These are phyloP conservation scores for Micrastur ruficollis DNA, from an alignment of 2,797 vertebrate genomes.

Conservation along the genomic window DNA sequence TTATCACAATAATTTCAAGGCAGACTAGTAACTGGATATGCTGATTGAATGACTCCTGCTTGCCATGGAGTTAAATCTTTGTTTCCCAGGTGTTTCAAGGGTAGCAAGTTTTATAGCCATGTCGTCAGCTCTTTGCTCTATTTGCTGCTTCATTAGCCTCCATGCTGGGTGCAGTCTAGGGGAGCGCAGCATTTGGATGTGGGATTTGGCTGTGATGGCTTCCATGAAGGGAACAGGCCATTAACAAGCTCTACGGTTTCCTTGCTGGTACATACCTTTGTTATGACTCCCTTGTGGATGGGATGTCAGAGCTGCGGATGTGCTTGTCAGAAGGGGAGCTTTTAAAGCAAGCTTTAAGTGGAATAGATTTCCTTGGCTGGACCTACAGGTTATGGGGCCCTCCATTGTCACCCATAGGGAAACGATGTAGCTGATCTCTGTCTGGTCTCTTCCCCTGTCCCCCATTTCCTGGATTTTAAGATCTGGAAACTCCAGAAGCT, in stretches of 20 bases:
- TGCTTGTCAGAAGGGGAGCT: neutral
- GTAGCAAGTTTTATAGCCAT: neutral
- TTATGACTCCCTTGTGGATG: neutral
- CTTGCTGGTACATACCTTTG: neutral
- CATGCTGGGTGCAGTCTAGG: neutral
- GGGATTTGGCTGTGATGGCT: neutral
- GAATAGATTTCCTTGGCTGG: neutral
- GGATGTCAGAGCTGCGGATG: neutral
- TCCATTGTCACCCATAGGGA: neutral
- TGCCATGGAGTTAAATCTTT: neutral
- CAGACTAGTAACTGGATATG: neutral
- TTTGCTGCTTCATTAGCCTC: conserved; percentile 13
- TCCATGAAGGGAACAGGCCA: neutral
- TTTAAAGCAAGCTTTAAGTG: neutral
- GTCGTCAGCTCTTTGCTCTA: neutral
- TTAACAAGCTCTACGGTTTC: neutral
- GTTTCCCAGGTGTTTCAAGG: neutral
- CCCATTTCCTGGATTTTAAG: neutral
- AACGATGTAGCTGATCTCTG: neutral
- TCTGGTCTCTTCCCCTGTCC: neutral
- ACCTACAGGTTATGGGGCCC: neutral
- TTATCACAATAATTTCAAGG: neutral
- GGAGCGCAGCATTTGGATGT: neutral
- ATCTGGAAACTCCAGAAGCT: neutral
- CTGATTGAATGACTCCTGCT: neutral